Conservation (phyloP, 1,140 invertebrate genomes). For the Zaprionus africanus region DNA sequence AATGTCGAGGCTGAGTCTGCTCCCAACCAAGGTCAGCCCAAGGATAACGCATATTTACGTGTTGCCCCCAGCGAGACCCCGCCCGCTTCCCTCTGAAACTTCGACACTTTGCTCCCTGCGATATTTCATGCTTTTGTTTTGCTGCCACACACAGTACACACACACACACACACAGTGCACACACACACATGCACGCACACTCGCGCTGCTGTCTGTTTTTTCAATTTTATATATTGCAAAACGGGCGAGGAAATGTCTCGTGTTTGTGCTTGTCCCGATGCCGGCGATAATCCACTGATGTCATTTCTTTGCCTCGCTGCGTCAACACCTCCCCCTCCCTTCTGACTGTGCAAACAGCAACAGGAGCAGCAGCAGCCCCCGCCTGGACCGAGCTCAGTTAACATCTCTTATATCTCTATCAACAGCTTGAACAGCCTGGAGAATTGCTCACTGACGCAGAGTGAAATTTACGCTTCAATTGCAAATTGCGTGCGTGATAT, state of each 20-base stretch:
- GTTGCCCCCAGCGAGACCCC: slow-evolving; percentile 17
- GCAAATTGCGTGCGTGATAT: slow-evolving; percentile 75
- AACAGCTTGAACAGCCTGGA: slow-evolving; percentile 64
- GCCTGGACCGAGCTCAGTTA: slow-evolving; percentile 30
- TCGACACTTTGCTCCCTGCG: slow-evolving; percentile 64
- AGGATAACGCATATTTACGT: slow-evolving; percentile 79
- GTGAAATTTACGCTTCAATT: slow-evolving; percentile 79
- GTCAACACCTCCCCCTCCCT: slow-evolving; percentile 37
- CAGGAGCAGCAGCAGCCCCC: background rate
- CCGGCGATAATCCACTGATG: slow-evolving; percentile 80
- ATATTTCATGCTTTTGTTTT: slow-evolving; percentile 81
- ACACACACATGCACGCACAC: slow-evolving; percentile 34
- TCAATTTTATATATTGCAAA: slow-evolving; percentile 73
- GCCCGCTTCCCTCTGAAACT: slow-evolving; percentile 30
- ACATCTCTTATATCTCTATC: slow-evolving; percentile 77
- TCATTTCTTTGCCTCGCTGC: slow-evolving; percentile 73
- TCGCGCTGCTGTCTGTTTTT: slow-evolving; percentile 53
- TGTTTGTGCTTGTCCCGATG: slow-evolving; percentile 72
- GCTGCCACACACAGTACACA: slow-evolving; percentile 40
- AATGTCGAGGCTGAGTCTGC: slow-evolving; percentile 48
- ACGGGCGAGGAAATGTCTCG: slow-evolving; percentile 65
- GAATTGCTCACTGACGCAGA: slow-evolving; percentile 76
- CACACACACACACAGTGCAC: slow-evolving; percentile 28
- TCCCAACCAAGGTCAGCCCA: slow-evolving; percentile 71
- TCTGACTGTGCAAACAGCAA: background rate